phyloP scores from a whole-genome alignment of 2,888 invertebrate genomes.

The Cotesia congregata region DNA sequence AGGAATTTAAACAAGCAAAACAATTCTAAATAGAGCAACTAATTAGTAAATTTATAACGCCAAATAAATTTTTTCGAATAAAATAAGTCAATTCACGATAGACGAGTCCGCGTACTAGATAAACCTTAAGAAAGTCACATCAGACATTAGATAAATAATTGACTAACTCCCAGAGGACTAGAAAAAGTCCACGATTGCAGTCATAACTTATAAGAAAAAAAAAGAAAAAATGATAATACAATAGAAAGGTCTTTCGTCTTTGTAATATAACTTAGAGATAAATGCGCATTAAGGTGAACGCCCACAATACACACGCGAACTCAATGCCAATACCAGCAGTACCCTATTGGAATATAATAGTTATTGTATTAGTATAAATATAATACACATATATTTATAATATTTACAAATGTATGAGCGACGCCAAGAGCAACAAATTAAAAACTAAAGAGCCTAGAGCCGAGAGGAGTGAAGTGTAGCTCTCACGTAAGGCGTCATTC shows the following conservation, averaged over 20 bases:
- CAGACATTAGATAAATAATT: too few relatives aligned
- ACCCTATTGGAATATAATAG: too few relatives aligned
- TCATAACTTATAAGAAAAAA: neutral
- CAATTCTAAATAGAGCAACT: too few relatives aligned
- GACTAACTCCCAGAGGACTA: too few relatives aligned
- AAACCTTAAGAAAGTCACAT: too few relatives aligned
- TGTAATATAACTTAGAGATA: constrained; percentile 39
- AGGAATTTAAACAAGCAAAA: too few relatives aligned
- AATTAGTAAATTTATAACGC: too few relatives aligned
- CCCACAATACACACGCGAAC: constrained; percentile 49
- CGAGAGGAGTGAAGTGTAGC: constrained; percentile 13
- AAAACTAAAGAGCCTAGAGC: constrained; percentile 21
- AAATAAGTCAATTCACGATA: too few relatives aligned
- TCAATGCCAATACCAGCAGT: neutral
- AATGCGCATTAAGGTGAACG: constrained; percentile 48
- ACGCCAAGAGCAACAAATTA: constrained; percentile 12
- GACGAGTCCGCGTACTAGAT: too few relatives aligned
- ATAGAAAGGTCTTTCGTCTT: constrained; percentile 34
- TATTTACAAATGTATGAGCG: constrained; percentile 16
- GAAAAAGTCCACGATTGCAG: too few relatives aligned
- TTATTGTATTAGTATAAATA: too few relatives aligned
- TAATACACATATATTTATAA: neutral
- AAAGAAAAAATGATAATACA: neutral
- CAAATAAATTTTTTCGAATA: too few relatives aligned
- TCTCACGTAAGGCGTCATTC: constrained; percentile 27